Conservation (phyloP, 2,113 vertebrate species). For the Calyptommatus sinebrachiatus region DNA sequence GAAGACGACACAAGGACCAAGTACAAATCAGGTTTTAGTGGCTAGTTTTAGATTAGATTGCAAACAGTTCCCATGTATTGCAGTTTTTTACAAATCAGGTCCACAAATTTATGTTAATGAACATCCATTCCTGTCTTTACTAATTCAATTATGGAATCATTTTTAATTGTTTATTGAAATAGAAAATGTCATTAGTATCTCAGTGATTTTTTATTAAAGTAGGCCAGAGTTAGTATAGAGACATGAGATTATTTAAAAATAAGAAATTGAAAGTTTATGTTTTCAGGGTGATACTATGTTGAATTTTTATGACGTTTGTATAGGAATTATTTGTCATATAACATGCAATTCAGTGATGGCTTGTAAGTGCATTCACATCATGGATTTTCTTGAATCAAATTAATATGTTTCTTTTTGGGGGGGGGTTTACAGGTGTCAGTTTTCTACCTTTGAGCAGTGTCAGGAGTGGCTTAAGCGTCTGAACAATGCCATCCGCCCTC, state of each 20-base stretch:
- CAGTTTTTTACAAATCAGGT: too few relatives aligned
- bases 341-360: accelerated
- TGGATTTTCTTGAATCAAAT: background rate
- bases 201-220: too few relatives aligned
- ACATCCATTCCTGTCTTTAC: too few relatives aligned
- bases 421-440: slow-evolving; percentile 85
- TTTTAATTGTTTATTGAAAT: background rate
- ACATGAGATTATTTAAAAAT: background rate
- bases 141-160: background rate
- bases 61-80: too few relatives aligned
- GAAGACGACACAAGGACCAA: too few relatives aligned
- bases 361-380: background rate
- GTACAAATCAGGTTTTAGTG: too few relatives aligned
- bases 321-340: background rate
- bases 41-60: too few relatives aligned
- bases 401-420: background rate
- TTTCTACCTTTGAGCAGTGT: slow-evolving; percentile 95
- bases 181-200: too few relatives aligned
- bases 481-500: slow-evolving; percentile 80
- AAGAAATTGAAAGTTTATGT: background rate
- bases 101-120: too few relatives aligned
- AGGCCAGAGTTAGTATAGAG: background rate
- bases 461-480: slow-evolving; percentile 96
- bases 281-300: background rate
- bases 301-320: background rate